Percentiles rank a stretch among this genome's conserved stretches.
These are phyloP conservation scores for Archaeoteleia sp. DNA, from an alignment of 2,888 invertebrate species.

Conservation along the genomic window DNA sequence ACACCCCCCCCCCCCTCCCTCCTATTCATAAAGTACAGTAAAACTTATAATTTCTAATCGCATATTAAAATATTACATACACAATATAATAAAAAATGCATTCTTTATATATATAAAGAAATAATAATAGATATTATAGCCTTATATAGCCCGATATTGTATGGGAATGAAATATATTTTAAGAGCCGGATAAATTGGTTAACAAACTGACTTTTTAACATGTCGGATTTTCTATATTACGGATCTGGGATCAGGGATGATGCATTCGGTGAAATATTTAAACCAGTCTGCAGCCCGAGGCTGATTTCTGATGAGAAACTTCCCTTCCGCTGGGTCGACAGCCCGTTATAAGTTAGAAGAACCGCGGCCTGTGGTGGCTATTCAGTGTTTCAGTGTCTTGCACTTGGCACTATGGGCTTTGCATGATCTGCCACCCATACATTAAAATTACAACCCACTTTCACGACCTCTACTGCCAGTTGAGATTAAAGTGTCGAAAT, in stretches of 20 bases:
- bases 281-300: constrained; percentile 63
- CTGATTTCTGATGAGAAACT: constrained; percentile 67
- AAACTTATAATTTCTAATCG: too few relatives aligned
- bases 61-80: too few relatives aligned
- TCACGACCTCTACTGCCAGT: constrained; percentile 15
- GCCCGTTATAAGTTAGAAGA: constrained; percentile 55
- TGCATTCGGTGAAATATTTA: constrained; percentile 66
- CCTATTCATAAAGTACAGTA: too few relatives aligned
- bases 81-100: too few relatives aligned
- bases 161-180: too few relatives aligned
- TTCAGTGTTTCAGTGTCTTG: constrained; percentile 44
- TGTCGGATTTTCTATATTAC: constrained; percentile 33
- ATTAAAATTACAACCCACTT: constrained; percentile 40
- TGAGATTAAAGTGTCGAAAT: constrained; percentile 35
- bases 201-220: constrained; percentile 25
- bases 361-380: constrained; percentile 45
- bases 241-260: constrained; percentile 49
- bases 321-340: constrained; percentile 55
- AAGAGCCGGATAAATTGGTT: constrained; percentile 22
- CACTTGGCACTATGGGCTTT: constrained; percentile 38
- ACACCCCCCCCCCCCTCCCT: too few relatives aligned
- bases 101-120: not conserved
- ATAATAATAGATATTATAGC: too few relatives aligned
- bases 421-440: constrained; percentile 42
- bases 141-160: too few relatives aligned